Percentiles rank a stretch among this genome's conserved stretches.
Evolutionary conservation across 2,888 invertebrate species (phyloP).

Genomic region (Lydus trimaculatus): DNA sequence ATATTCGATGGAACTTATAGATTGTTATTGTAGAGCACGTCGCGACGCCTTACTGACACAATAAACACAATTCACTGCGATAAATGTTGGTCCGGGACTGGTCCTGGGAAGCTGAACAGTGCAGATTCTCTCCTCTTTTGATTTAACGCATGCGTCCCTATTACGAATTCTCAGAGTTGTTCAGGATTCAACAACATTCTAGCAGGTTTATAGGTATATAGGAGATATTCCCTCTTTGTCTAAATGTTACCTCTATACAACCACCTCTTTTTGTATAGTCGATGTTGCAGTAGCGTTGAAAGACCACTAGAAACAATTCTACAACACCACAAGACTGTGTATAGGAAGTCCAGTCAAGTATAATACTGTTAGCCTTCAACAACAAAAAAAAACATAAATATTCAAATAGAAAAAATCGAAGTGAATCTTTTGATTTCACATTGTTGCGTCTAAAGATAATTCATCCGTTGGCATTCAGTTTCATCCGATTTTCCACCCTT

Average conservation of each 20-base stretch:
- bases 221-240: neutral
- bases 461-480: no score
- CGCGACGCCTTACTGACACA: slow-evolving; percentile 22
- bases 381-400: no score
- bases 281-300: neutral
- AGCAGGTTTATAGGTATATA: slow-evolving; percentile 9
- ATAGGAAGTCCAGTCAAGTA: neutral
- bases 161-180: slow-evolving; percentile 7
- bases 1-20: neutral
- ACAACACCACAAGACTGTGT: neutral
- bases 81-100: slow-evolving; percentile 39
- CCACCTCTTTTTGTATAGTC: neutral
- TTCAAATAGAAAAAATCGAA: no score
- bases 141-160: slow-evolving; percentile 35
- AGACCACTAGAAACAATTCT: neutral
- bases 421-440: no score
- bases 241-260: neutral
- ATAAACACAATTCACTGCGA: slow-evolving; percentile 31
- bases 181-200: slow-evolving; percentile 7
- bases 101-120: slow-evolving; percentile 38
- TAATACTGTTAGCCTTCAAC: no score
- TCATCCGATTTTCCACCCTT: no score
- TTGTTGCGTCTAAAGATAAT: no score
- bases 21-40: slow-evolving; percentile 21
- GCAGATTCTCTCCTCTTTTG: slow-evolving; percentile 34